phyloP scores from a whole-genome alignment of 2,888 invertebrate genomes.

The Aplocera efformata region DNA sequence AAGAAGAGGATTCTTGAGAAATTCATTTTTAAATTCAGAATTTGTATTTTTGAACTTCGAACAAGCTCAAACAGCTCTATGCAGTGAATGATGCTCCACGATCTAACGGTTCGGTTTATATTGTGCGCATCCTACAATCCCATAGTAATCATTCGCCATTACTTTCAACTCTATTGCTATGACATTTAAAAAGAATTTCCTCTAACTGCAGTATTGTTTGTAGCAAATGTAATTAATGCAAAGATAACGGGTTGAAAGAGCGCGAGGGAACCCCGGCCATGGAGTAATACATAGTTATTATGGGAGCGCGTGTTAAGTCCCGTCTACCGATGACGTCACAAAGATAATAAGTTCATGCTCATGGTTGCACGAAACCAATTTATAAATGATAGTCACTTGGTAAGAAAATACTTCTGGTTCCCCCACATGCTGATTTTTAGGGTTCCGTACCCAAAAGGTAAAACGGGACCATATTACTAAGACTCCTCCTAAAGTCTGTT shows the following conservation, averaged over 20 bases:
- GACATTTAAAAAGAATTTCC: constrained; percentile 2
- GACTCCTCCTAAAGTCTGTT: too few species aligned
- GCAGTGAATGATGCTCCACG: constrained; percentile 8
- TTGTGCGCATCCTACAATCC: constrained; percentile 1
- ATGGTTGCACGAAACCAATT: too few species aligned
- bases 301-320: constrained; percentile 4
- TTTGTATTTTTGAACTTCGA: constrained; percentile 1
- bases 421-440: too few species aligned
- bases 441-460: too few species aligned
- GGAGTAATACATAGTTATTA: constrained; percentile 7
- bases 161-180: neutral
- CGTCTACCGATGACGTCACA: constrained; percentile 28
- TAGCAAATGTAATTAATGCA: neutral
- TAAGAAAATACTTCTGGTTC: too few species aligned
- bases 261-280: constrained; percentile 16
- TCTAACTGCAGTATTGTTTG: neutral
- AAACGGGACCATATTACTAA: too few species aligned
- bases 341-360: too few species aligned
- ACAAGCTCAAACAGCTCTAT: constrained; percentile 1
- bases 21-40: constrained; percentile 37
- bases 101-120: constrained; percentile 1
- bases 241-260: constrained; percentile 20
- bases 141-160: neutral
- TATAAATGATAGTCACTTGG: too few species aligned
- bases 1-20: constrained; percentile 44